Conservation (phyloP, 2,797 vertebrate genomes). For the Alauda arvensis region DNA sequence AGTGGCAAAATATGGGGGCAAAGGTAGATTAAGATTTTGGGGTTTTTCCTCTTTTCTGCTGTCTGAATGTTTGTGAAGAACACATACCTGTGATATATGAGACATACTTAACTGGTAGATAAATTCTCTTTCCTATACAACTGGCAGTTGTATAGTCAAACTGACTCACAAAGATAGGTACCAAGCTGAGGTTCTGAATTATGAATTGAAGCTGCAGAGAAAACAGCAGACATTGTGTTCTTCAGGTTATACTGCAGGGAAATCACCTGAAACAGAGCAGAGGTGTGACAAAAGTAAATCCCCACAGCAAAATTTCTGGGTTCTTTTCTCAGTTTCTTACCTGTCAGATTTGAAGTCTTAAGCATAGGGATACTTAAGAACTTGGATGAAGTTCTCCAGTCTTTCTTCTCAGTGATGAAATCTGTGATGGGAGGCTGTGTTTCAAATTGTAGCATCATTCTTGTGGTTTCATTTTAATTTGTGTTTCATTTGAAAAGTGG, state of each 20-base stretch:
- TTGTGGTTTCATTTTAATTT: background rate
- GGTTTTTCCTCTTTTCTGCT: background rate
- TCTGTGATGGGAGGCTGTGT: background rate
- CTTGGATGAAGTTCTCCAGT: background rate
- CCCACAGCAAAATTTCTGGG: background rate
- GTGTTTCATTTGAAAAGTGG: background rate
- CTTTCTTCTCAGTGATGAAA: background rate
- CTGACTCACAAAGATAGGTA: background rate
- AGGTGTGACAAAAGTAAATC: background rate
- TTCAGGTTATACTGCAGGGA: background rate
- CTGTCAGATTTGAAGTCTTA: background rate
- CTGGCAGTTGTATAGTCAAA: too few species aligned
- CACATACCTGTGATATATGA: background rate
- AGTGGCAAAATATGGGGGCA: background rate
- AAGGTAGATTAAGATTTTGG: background rate
- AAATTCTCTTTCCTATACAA: conserved; percentile 42
- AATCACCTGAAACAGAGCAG: background rate
- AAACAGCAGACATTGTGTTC: background rate
- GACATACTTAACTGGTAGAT: conserved; percentile 21
- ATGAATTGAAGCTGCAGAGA: background rate
- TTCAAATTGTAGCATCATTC: background rate
- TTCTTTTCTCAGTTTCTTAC: background rate
- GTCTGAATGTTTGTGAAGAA: conserved; percentile 12
- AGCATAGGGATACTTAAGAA: background rate
- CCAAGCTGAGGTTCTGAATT: background rate